Evolutionary conservation across 2,888 invertebrate genomes (phyloP), one percentile per base, ranked within the genome.

Genomic region (Acronicta aceris): DNA sequence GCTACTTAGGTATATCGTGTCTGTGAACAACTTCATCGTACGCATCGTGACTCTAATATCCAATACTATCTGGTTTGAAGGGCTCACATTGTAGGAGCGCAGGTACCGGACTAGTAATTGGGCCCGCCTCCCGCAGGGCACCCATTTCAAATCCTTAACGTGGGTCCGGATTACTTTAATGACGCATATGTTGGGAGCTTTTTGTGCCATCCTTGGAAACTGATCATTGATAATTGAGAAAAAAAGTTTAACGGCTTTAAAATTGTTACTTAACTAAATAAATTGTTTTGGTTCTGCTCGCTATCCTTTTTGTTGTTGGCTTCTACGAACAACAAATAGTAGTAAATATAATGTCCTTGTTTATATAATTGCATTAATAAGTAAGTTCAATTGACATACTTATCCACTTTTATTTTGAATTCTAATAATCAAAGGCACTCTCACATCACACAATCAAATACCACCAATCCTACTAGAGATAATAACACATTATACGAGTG

Each of bases 101-200:
- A 86, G 89, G 87, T 87, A 89, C 76, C 74, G 79, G 82, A 58
- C 76, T 78, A 82, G 86, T 89, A 91, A 91, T 91, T 89, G 89
- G 84, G 81, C 74, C 82, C 78, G 74, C 79, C 85, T 81, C 89
- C 87, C 87, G 82, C 82, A 79, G 88, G 89, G 87, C 82, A 82
- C 85, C 84, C 87, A 84, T 89, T 84, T 82, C 84, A 84, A 84
- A 86, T 85, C 86, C 87, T 86, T 83, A 86, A 88, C 86, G 81
- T 83, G 81, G 82, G 80, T 79, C 82, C 76, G 82, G 87, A 87
- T 89, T 86, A 87, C 86, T 85, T 85, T 90, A 92, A 92, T 90
- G 91, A 89, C 86, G 81, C 84, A 88, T 87, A 87, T 87, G 84
- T 83, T 86, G 83, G 77, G 66, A 74, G 71, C 81, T 87, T 89